These are phyloP conservation scores for Heliconius ethilla DNA, from an alignment of 2,888 invertebrate species.

Conservation along the genomic window DNA sequence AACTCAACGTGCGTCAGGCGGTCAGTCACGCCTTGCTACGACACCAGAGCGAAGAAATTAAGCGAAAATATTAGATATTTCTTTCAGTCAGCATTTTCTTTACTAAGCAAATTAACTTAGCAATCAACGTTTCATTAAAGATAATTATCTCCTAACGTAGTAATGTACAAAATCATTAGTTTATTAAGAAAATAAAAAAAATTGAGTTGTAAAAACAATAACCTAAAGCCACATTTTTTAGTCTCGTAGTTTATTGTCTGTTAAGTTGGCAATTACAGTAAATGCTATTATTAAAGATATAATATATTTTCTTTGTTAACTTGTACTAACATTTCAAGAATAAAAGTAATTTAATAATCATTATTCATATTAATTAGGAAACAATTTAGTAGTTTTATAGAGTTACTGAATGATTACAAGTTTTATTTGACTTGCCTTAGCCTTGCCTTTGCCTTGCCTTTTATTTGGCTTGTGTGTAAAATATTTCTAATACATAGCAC, in stretches of 20 bases:
- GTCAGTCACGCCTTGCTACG: no score
- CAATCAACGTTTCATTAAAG: background rate
- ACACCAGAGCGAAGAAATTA: no score
- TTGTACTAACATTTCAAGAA: background rate
- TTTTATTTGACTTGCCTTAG: no score
- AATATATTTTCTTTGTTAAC: background rate
- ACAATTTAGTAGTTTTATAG: no score
- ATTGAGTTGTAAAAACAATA: background rate
- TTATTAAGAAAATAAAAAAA: background rate
- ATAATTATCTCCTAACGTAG: background rate
- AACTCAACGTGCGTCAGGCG: no score
- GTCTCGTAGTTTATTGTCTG: no score
- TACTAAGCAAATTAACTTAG: background rate
- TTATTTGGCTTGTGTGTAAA: no score
- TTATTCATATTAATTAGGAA: no score
- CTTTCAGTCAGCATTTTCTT: background rate
- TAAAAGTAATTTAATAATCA: background rate
- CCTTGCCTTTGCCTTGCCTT: no score
- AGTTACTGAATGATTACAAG: no score
- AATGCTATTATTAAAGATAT: background rate
- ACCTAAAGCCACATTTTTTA: background rate
- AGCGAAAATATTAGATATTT: no score
- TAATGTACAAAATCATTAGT: background rate
- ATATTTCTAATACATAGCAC: no score
- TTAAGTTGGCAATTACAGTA: conserved; percentile 1